These are phyloP conservation scores for Drosophila vallismaia DNA, from an alignment of 2,888 invertebrate species.

Conservation along the genomic window DNA sequence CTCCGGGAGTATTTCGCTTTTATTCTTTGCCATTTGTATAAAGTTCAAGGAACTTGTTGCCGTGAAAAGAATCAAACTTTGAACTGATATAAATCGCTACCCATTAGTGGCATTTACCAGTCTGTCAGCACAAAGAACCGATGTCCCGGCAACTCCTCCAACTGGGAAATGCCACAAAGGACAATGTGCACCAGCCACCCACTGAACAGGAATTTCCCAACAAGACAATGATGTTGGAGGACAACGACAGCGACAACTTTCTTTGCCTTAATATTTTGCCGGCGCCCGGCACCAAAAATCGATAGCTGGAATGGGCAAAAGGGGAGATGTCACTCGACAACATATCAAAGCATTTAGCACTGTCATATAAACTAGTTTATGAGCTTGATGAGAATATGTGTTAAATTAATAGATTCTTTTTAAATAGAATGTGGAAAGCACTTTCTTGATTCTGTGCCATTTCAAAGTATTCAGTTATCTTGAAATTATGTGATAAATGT, in stretches of 20 bases:
- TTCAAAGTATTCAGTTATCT: not conserved
- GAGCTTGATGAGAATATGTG: not conserved
- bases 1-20: conserved; percentile 2
- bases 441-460: not conserved
- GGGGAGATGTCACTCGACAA: conserved; percentile 8
- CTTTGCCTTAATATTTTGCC: conserved; percentile 35
- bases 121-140: conserved; percentile 34
- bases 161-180: conserved; percentile 22
- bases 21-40: not conserved
- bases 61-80: conserved; percentile 23
- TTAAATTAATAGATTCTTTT: not conserved
- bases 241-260: conserved; percentile 5
- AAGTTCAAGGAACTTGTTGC: conserved; percentile 34
- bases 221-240: conserved; percentile 1
- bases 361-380: not conserved
- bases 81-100: conserved; percentile 21
- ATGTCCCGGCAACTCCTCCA: conserved; percentile 11
- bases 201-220: not conserved
- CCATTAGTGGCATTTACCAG: conserved; percentile 19
- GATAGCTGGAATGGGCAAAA: conserved; percentile 33
- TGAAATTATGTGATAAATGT: not conserved
- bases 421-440: not conserved
- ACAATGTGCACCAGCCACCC: conserved; percentile 12
- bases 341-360: conserved; percentile 1
- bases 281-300: conserved; percentile 60